Evolutionary conservation across 2,888 invertebrate species (phyloP), one percentile per base, ranked within the genome.

Genomic region (Pemphredon lugubris): DNA sequence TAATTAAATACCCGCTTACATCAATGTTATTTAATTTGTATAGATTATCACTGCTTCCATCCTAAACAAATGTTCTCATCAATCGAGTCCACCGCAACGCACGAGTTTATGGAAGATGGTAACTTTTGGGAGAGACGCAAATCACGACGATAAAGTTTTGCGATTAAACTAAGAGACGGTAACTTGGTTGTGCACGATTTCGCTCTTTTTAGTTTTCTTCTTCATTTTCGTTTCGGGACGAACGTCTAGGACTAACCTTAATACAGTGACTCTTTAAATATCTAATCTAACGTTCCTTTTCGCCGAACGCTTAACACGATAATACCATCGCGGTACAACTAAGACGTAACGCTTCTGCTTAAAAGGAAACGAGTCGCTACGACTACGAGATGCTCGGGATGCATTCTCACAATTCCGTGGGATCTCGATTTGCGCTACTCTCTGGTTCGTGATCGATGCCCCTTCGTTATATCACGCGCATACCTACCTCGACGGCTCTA

Each of bases 11-110:
- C 21, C 23, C 45, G 45, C 45, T 45, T 21, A 21, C 45, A 45
- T 45, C 20, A n/a, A 13, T 18, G 18, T 45, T 21, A 20, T 20
- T 21, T 13, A 21, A 45, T 48, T 32, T 23, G 23, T 48, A 26
- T 50, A 37, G 45, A 67, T 71, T 67, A 71, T 71, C 70, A 71
- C 70, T 57, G 50, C 50, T 54, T 55, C 26, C 39, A 4, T 34
- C 34, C n/a, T 34, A 7, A 11, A 34, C 34, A 40, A 59, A 65
- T 32, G 23, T 45, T 59, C 66, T n/a, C 54, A 30, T 50, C 59
- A 34, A 71, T 60, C 70, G 66, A 65, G 57, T 53, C 58, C 53
- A 59, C 21, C 58, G 57, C 54, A 20, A 65, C 23, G 13, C 34
- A 42, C 42, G 16, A 65, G 20, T 26, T 21, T 6, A 14, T 34